Base-by-base conservation (phyloP, 2,797 vertebrate genomes). In the Aphelocoma californica region DNA sequence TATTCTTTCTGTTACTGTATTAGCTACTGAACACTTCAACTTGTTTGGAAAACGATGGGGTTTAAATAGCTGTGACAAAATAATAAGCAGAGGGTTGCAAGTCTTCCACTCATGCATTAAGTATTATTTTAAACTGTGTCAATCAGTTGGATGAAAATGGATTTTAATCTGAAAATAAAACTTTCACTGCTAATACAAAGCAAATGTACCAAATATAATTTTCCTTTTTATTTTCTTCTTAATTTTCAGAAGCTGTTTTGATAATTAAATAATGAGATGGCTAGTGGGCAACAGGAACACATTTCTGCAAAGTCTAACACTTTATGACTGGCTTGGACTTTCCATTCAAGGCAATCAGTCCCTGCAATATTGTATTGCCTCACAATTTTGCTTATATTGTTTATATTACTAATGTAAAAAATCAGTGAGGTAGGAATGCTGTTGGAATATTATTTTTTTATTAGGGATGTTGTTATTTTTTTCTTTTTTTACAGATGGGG, bases 161-260 rank as follows among this genome's bases (percentile, higher is more conserved):
- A 89, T 90, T 93, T 93, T 62, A 83, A 77, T 92, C 81, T 89
- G 54, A 91, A 94, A 87, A 87, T 72, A 77, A 81, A 78, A 86
- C 20, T 36, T 88, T 88, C 4, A 16, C 34, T 75, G 40, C 53
- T 81, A 92, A 79, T 66, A 82, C 53, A 82, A 85, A 85, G 83
- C 34, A 75, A 90, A 70, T 18, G 12, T 67, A 88, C 34, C 34
- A n/a, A 85, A 74, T 74, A 64, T 36, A 44, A 73, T 67, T 74
- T 90, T 82, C 26, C 53, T 19, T 29, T 69, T 47, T 4, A 61
- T 81, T 74, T 88, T 82, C 18, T 82, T 11, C 18, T 73, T 64
- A n/a, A 74, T 84, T 82, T 90, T 88, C 48, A 90, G 80, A 90
- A 90, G 45, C 38, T 88, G 53, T 81, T 85, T 88, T 34, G 26